phyloP scores from a whole-genome alignment of 2,888 invertebrate genomes.

The Ectemnius cavifrons region DNA sequence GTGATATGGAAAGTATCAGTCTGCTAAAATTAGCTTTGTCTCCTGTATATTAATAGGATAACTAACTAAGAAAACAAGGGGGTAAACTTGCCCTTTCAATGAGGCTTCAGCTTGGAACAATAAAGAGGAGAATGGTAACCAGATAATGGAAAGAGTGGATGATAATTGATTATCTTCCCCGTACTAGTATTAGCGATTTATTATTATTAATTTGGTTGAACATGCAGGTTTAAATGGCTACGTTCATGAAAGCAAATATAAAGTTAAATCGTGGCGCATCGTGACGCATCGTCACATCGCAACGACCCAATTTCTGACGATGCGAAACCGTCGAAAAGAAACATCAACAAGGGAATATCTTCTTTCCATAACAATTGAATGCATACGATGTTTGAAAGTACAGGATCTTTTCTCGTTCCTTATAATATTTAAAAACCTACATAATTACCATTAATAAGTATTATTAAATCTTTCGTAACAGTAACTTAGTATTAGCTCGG shows the following conservation, averaged over 20 bases:
- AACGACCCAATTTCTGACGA: slow-evolving; percentile 44
- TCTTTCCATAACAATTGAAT: slow-evolving; percentile 16
- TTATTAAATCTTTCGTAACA: no score
- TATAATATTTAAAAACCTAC: no score
- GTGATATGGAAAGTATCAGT: no score
- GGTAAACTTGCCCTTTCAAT: no score
- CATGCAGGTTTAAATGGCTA: slow-evolving; percentile 25
- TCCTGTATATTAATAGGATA: background rate
- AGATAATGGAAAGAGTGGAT: no score
- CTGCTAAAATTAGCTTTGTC: no score
- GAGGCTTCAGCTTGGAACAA: no score
- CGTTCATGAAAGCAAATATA: slow-evolving; percentile 29
- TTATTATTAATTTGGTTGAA: background rate
- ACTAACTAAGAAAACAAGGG: background rate
- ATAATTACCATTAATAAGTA: no score
- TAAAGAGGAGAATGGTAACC: no score
- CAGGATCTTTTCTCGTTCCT: no score
- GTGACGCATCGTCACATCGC: slow-evolving; percentile 58
- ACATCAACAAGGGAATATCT: background rate
- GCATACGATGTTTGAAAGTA: no score
- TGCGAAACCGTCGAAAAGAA: slow-evolving; percentile 14
- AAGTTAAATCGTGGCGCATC: slow-evolving; percentile 48
- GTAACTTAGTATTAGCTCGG: no score
- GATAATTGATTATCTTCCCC: background rate
- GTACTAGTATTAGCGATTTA: slow-evolving; percentile 6